These are phyloP conservation scores for Accipiter virgatus DNA, from an alignment of 2,113 vertebrate species.

Conservation along the genomic window DNA sequence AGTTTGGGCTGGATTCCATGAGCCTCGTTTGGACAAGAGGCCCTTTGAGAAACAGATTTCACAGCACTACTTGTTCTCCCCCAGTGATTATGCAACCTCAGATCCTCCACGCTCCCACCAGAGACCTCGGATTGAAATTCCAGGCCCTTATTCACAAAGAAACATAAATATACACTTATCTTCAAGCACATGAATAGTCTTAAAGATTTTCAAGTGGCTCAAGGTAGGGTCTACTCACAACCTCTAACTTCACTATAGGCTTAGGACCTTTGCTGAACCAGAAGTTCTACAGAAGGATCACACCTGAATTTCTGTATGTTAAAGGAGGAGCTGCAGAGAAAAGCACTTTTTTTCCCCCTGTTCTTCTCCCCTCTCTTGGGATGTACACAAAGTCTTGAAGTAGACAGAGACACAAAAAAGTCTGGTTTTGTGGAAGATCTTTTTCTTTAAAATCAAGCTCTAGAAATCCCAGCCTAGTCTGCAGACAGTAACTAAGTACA, in stretches of 20 bases:
- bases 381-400: neutral
- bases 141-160: neutral
- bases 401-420: neutral
- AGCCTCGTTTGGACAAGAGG: conserved; percentile 11
- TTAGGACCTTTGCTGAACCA: neutral
- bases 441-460: neutral
- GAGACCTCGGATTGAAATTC: neutral
- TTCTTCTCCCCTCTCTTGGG: neutral
- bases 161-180: neutral
- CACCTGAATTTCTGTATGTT: neutral
- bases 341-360: neutral
- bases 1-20: neutral
- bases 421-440: neutral
- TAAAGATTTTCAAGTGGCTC: neutral
- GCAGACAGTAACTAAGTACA: neutral
- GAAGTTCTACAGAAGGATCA: neutral
- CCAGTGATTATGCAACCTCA: neutral
- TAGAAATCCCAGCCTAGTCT: neutral
- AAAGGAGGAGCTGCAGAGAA: neutral
- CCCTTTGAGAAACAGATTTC: conserved; percentile 4
- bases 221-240: neutral
- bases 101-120: neutral
- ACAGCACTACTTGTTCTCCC: neutral
- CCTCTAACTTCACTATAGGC: neutral
- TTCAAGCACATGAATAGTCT: neutral